A percentile compares a stretch with the other conserved stretches of the same genome.
These are phyloP conservation scores for Morpho deidamia DNA, from an alignment of 2,888 invertebrate species.

Conservation along the genomic window DNA sequence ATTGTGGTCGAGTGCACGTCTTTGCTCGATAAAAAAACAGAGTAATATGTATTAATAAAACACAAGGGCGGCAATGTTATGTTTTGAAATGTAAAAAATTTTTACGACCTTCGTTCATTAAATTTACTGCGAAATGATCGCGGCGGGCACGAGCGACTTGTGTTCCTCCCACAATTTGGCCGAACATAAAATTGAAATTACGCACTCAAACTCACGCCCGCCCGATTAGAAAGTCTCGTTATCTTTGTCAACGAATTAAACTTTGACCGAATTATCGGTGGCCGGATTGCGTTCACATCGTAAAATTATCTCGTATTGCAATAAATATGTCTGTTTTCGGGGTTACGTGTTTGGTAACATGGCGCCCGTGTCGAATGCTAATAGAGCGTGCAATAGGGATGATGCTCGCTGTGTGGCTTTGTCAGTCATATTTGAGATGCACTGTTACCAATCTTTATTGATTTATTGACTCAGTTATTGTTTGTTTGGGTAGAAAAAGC, in stretches of 20 bases:
- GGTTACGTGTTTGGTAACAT: constrained; percentile 65
- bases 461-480: constrained; percentile 28
- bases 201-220: constrained; percentile 54
- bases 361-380: constrained; percentile 63
- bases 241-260: constrained; percentile 76
- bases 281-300: constrained; percentile 65
- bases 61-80: neutral
- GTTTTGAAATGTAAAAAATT: constrained; percentile 11
- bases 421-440: constrained; percentile 36
- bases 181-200: constrained; percentile 63
- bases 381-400: constrained; percentile 60
- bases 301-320: constrained; percentile 71
- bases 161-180: constrained; percentile 62
- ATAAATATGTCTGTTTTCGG: constrained; percentile 63
- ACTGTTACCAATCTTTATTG: constrained; percentile 23
- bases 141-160: constrained; percentile 24
- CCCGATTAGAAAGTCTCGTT: constrained; percentile 55
- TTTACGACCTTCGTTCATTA: constrained; percentile 37
- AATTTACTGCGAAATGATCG: constrained; percentile 46
- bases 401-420: constrained; percentile 39
- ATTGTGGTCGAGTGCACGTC: too few relatives aligned
- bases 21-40: too few relatives aligned
- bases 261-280: constrained; percentile 72
- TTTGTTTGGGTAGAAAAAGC: constrained; percentile 9
- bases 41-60: neutral